Conservation (phyloP, 2,113 vertebrate genomes). For the Pelmatolapia mariae region DNA sequence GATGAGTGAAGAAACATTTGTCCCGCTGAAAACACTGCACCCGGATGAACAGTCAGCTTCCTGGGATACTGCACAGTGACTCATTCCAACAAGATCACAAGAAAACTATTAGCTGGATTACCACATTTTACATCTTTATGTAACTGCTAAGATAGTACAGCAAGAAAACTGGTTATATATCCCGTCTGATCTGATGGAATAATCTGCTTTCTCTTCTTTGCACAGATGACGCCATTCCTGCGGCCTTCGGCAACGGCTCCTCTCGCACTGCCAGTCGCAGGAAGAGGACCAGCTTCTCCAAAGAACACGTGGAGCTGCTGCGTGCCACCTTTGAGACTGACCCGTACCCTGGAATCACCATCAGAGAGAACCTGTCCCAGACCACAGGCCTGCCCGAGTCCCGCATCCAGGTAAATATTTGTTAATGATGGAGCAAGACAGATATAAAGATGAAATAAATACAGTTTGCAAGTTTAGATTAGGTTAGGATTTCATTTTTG, state of each 20-base stretch:
- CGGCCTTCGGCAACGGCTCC: neutral
- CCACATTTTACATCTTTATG: neutral
- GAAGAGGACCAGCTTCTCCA: conserved; percentile 75
- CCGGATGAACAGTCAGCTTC: neutral
- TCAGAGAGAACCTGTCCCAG: conserved; percentile 71
- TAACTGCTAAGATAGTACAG: neutral
- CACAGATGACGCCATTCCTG: conserved; percentile 43
- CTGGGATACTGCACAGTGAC: neutral
- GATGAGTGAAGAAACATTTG: no score
- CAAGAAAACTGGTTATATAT: neutral
- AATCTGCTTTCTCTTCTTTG: neutral
- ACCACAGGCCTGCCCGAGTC: conserved; percentile 71
- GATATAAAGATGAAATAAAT: no score
- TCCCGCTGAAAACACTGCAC: no score
- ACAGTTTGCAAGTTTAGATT: no score
- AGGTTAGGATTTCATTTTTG: no score
- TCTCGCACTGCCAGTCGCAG: conserved; percentile 66
- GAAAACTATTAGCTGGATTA: neutral
- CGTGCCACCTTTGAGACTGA: conserved; percentile 65
- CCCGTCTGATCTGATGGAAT: neutral
- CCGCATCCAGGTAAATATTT: no score
- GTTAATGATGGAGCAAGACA: no score
- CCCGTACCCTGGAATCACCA: conserved; percentile 73
- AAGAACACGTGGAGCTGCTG: conserved; percentile 71
- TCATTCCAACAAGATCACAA: neutral